Evolutionary conservation across 2,113 vertebrate species (phyloP).

Genomic region (human): GRCh38 chr5:132486001-132486500

Average conservation of each 20-base stretch:
- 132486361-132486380: constrained; percentile 76
- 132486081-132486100: background rate
- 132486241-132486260: constrained; percentile 82
- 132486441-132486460: background rate
- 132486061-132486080: background rate
- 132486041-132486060: background rate
- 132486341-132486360: constrained; percentile 74
- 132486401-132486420: background rate
- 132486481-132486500: background rate
- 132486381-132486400: constrained; percentile 10
- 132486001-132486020: background rate
- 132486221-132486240: background rate
- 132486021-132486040: background rate
- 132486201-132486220: background rate
- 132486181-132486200: background rate
- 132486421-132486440: background rate
- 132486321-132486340: constrained; percentile 73
- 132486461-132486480: background rate
- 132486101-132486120: background rate
- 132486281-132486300: constrained; percentile 84
- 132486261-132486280: constrained; percentile 85
- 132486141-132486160: background rate
- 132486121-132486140: background rate
- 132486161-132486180: background rate
- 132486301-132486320: constrained; percentile 86